A percentile compares a stretch with the other conserved stretches of the same genome.
Conservation (phyloP, 2,888 invertebrate species). For the Trachelus troglodyta region DNA sequence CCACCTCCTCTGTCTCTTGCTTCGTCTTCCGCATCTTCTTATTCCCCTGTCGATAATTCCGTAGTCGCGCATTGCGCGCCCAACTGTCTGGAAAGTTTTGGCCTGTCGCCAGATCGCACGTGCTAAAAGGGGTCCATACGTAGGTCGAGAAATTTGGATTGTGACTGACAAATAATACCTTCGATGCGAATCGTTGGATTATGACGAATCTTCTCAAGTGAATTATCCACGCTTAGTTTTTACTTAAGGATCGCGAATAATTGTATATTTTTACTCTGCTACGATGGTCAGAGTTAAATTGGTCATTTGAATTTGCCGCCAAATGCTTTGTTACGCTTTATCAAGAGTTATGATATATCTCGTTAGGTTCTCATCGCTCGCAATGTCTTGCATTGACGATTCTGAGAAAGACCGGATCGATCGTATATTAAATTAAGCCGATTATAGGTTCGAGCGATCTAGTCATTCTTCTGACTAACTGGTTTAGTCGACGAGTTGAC, state of each 20-base stretch:
- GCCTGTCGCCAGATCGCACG: constrained; percentile 48
- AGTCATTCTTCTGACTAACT: constrained; percentile 48
- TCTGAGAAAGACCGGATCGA: constrained; percentile 34
- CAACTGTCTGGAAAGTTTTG: constrained; percentile 64
- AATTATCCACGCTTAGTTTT: neutral
- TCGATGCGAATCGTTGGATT: neutral
- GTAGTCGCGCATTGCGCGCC: constrained; percentile 38
- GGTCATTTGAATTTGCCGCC: neutral
- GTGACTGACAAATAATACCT: neutral
- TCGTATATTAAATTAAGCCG: constrained; percentile 49
- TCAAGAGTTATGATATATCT: neutral
- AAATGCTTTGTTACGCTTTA: neutral
- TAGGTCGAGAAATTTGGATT: neutral
- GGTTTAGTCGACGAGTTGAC: constrained; percentile 58
- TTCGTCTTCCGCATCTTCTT: neutral
- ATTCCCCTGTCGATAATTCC: constrained; percentile 40
- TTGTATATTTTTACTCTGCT: neutral
- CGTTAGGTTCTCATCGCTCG: neutral
- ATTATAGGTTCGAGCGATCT: constrained; percentile 46
- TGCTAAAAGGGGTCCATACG: neutral
- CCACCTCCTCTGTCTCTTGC: neutral
- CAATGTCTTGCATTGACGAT: neutral
- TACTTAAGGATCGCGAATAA: neutral
- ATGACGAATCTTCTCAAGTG: neutral
- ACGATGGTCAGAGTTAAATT: neutral